A percentile compares a stretch with the other conserved stretches of the same genome.
These are phyloP conservation scores for Hermaeophaga mercurialis DNA, from an alignment of 2,888 invertebrate species.

Conservation along the genomic window DNA sequence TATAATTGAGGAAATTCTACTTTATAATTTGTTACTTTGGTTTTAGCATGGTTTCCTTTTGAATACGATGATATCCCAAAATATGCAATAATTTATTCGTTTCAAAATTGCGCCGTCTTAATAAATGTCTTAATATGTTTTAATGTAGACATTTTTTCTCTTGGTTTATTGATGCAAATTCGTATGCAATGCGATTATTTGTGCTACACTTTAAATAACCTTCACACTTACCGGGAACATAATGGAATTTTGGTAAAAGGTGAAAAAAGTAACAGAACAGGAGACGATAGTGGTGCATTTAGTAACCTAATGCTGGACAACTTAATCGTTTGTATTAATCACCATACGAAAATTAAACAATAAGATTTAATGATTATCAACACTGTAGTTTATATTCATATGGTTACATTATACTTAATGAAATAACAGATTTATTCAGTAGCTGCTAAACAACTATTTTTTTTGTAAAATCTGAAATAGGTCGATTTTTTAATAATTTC, in stretches of 20 bases:
- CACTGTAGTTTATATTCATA: too few relatives aligned
- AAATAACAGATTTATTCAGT: too few relatives aligned
- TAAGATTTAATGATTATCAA: too few relatives aligned
- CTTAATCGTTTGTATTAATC: slow-evolving; percentile 27
- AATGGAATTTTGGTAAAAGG: slow-evolving; percentile 13
- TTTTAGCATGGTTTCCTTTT: slow-evolving; percentile 31
- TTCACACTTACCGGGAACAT: slow-evolving; percentile 17
- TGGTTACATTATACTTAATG: too few relatives aligned
- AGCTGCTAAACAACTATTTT: too few relatives aligned
- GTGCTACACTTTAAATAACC: slow-evolving; percentile 21
- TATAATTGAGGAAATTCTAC: too few relatives aligned
- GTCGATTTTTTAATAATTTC: too few relatives aligned
- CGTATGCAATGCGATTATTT: slow-evolving; percentile 32
- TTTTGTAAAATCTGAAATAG: too few relatives aligned
- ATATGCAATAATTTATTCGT: slow-evolving; percentile 23
- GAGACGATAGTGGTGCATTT: not conserved
- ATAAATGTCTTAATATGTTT: slow-evolving; percentile 21
- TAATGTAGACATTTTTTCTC: slow-evolving; percentile 25
- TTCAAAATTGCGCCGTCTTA: slow-evolving; percentile 24
- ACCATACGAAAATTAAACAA: slow-evolving; percentile 27
- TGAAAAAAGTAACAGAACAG: not conserved
- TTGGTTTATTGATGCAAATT: slow-evolving; percentile 25
- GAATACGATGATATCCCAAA: slow-evolving; percentile 12
- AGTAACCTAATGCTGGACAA: slow-evolving; percentile 22
- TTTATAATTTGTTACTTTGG: too few relatives aligned